Evolutionary conservation across 2,797 vertebrate species (phyloP), one percentile per base, ranked within the genome.

Genomic region (Xiphophorus birchmanni): DNA sequence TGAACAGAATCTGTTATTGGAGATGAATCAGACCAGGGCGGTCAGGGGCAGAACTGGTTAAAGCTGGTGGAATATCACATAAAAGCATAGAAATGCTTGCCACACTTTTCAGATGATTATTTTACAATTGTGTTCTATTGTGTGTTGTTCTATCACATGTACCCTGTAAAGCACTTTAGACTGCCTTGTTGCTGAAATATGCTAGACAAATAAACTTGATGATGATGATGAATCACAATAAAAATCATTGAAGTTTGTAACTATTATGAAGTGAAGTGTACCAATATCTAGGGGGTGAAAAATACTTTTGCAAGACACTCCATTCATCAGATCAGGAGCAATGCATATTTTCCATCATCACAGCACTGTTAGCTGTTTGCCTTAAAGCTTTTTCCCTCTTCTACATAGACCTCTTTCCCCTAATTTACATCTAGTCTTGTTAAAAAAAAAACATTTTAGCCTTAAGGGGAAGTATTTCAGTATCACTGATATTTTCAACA

Each of bases 341-440:
- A 75, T 26, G 67, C 67, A 26, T 77, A 21, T 63, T 80, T 50
- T 12, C 56, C 5, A 52, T 80, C 15, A 44, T 65, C 35, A 40
- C 5, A 67, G 21, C 65, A 69, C 21, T 44, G 71, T 26, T 80
- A 72, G 71, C 48, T 67, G 35, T 79, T 81, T 44, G 37, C 69
- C 76, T 9, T 75, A 75, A 0, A 48, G 44, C 75, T 6, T 29
- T 80, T 73, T 45, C 56, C 40, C 72, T 78, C 47, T 26, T 69
- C 73, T 73, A 73, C 29, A 73, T 32, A 77, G 75, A 63, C 42
- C 69, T 45, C 76, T 54, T 37, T 78, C 48, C 60, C 74, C 77
- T 84, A 75, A 87, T 90, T 84, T 89, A 71, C 79, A 85, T 81
- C 63, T 32, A 60, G 78, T 86, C 83, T 88, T 74, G 77, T 50